phyloP scores from a whole-genome alignment of 2,113 vertebrate genomes.

The Hucho hucho region DNA sequence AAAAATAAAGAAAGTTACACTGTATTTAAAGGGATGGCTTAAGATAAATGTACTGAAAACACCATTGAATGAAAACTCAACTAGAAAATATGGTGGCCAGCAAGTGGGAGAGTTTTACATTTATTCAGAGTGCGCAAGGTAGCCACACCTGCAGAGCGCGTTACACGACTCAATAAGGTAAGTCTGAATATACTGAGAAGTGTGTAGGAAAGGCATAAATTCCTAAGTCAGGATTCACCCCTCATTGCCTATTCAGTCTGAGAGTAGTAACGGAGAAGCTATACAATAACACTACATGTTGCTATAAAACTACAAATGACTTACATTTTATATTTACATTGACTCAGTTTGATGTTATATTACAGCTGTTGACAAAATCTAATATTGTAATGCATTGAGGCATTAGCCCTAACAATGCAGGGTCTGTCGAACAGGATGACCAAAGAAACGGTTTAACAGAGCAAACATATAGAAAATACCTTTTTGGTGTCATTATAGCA shows the following conservation, averaged over 20 bases:
- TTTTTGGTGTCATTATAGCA: conserved; percentile 67
- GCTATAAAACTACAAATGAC: background rate
- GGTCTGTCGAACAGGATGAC: background rate
- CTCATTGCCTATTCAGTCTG: background rate
- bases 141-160: no score
- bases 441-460: background rate
- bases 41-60: no score
- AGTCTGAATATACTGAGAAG: no score
- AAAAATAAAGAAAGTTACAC: no score
- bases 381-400: conserved; percentile 19
- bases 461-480: conserved; percentile 1
- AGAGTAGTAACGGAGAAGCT: background rate
- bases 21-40: no score
- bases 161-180: no score
- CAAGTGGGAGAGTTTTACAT: no score
- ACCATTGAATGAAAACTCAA: no score
- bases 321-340: background rate
- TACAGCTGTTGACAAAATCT: conserved; percentile 3
- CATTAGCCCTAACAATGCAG: background rate
- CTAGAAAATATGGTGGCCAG: no score
- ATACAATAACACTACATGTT: background rate
- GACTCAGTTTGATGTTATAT: background rate
- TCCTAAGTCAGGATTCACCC: background rate
- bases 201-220: no score
- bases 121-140: background rate